Conservation (phyloP, 2,797 vertebrate species). For the Pristis pectinata region DNA sequence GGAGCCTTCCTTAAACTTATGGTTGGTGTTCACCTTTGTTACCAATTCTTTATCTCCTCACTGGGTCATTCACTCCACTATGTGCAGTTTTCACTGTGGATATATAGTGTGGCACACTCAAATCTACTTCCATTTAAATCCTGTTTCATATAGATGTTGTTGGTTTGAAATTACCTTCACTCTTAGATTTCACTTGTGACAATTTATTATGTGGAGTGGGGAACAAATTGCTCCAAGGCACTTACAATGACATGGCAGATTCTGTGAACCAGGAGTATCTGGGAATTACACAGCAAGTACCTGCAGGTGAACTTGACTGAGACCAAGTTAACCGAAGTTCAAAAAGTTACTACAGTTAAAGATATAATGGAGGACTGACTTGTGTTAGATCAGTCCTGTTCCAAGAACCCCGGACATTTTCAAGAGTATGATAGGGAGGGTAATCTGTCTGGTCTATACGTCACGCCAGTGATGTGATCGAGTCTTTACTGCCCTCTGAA, state of each 20-base stretch:
- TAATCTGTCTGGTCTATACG: neutral
- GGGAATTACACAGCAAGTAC: neutral
- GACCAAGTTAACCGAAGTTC: neutral
- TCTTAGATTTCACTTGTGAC: neutral
- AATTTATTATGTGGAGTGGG: neutral
- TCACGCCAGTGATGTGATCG: too few species aligned
- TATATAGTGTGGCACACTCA: neutral
- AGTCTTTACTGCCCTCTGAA: too few species aligned
- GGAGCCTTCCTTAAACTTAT: neutral
- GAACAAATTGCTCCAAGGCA: neutral
- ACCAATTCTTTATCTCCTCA: neutral
- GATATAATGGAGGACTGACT: neutral
- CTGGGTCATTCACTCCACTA: neutral
- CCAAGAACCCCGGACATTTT: neutral
- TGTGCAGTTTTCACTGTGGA: neutral
- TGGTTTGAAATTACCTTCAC: neutral
- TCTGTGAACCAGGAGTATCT: neutral
- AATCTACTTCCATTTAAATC: neutral
- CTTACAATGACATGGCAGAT: neutral
- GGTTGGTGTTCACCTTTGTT: neutral
- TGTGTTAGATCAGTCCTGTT: neutral
- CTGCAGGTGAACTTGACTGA: neutral
- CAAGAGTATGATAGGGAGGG: too few species aligned
- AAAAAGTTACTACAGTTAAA: neutral
- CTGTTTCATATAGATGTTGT: neutral